These are phyloP conservation scores for Caerostris darwini DNA, from an alignment of 1,140 invertebrate genomes.

Conservation along the genomic window DNA sequence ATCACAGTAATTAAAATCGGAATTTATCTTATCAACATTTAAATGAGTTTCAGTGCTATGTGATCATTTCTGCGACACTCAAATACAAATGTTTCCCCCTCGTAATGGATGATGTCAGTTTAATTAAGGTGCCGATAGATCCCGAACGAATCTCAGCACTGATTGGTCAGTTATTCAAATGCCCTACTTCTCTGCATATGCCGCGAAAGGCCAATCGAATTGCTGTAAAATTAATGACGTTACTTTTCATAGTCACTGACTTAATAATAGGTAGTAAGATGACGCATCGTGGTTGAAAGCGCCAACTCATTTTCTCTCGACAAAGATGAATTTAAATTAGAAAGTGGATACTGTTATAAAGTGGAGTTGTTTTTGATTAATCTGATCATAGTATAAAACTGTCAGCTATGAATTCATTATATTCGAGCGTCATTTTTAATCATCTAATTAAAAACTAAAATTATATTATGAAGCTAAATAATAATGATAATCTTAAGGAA, in stretches of 20 bases:
- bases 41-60: background rate
- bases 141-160: constrained; percentile 20
- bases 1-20: background rate
- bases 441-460: too few species aligned
- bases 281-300: background rate
- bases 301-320: background rate
- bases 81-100: background rate
- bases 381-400: background rate
- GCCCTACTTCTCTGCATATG: background rate
- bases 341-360: background rate
- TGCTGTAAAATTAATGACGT: constrained; percentile 21
- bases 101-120: constrained; percentile 33
- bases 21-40: constrained; percentile 45
- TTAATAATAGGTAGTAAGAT: constrained; percentile 18
- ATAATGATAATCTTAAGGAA: too few species aligned
- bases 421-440: too few species aligned
- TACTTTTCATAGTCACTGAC: background rate
- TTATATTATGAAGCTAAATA: too few species aligned
- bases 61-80: background rate
- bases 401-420: too few species aligned
- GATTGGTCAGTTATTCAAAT: constrained; percentile 2
- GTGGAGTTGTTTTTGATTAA: background rate
- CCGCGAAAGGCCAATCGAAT: background rate
- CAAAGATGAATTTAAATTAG: background rate
- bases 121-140: constrained; percentile 46